Conservation (phyloP, 2,113 vertebrate genomes). For the Larimichthys crocea region DNA sequence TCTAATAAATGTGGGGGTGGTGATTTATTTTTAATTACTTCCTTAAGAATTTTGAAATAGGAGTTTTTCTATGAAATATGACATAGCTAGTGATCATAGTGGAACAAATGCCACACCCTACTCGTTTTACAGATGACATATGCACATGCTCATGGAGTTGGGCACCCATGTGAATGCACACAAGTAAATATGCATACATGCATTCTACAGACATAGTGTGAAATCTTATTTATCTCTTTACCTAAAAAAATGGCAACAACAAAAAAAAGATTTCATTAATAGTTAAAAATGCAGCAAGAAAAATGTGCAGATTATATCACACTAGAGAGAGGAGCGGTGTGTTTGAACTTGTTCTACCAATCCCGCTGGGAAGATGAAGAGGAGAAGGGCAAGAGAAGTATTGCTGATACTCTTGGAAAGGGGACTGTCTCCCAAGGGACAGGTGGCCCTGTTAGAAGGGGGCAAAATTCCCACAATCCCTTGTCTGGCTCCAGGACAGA, state of each 20-base stretch:
- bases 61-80: slow-evolving; percentile 75
- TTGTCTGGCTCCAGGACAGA: slow-evolving; percentile 59
- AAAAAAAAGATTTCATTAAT: not conserved
- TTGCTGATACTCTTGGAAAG: slow-evolving; percentile 48
- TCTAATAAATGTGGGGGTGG: slow-evolving; percentile 76
- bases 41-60: slow-evolving; percentile 67
- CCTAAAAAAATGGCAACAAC: not conserved
- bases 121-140: slow-evolving; percentile 61
- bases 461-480: slow-evolving; percentile 69
- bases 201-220: not conserved
- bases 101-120: slow-evolving; percentile 57
- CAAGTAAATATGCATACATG: slow-evolving; percentile 9
- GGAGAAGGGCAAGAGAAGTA: slow-evolving; percentile 1
- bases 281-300: not conserved
- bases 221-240: not conserved
- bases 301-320: not conserved
- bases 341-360: slow-evolving; percentile 55
- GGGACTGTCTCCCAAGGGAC: slow-evolving; percentile 62
- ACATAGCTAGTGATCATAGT: slow-evolving; percentile 61
- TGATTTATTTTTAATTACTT: slow-evolving; percentile 80
- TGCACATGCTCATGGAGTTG: slow-evolving; percentile 7
- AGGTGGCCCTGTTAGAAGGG: slow-evolving; percentile 55
- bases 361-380: slow-evolving; percentile 22
- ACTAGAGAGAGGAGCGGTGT: not conserved
- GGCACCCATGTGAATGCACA: slow-evolving; percentile 13